Evolutionary conservation across 2,888 invertebrate genomes (phyloP), one percentile per base, ranked within the genome.

Genomic region (Drosophila fulvimacula): DNA sequence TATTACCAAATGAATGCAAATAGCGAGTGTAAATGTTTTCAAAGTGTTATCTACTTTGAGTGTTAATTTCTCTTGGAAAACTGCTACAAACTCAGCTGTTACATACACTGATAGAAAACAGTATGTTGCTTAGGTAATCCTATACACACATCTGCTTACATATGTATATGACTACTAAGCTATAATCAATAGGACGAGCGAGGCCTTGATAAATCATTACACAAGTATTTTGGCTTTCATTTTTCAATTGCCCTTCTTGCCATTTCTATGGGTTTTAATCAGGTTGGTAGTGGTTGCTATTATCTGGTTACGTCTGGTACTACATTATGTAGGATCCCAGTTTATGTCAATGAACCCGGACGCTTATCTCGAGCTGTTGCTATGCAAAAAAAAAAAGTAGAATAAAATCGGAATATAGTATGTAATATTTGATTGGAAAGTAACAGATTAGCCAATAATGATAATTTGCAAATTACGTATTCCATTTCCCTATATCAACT

Each of bases 191-290:
- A 82, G 63, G 59, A 65, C 57, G 61, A 77, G 66, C 59, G 60
- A 77, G 66, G 62, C 77, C 82, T 84, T 82, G 79, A 79, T 82
- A 69, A 58, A 53, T 36, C 17, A 15, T 32, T 27, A 10, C 24
- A 42, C 48, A 49, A 39, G 17, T 44, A 51, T 65, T 61, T 53
- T 13, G 61, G 52, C 48, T 69, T 73, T 68, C 59, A 41, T 49
- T 61, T 63, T 13, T 30, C 59, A 39, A 24, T 49, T 59, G 19
- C 32, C 52, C 36, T 58, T 56, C 51, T 5, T 32, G n/a, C 5
- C 10, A 57, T 74, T 86, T 82, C 48, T 79, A 86, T 76, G 84
- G 74, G 58, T 83, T 81, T 74, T 76, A 74, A 81, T 79, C 63
- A 73, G 53, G 44, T 30, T 55, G 19, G 19, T 52, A 49, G 10